These are phyloP conservation scores for Zaprionus kolodkinae DNA, from an alignment of 1,140 invertebrate species.

Conservation along the genomic window DNA sequence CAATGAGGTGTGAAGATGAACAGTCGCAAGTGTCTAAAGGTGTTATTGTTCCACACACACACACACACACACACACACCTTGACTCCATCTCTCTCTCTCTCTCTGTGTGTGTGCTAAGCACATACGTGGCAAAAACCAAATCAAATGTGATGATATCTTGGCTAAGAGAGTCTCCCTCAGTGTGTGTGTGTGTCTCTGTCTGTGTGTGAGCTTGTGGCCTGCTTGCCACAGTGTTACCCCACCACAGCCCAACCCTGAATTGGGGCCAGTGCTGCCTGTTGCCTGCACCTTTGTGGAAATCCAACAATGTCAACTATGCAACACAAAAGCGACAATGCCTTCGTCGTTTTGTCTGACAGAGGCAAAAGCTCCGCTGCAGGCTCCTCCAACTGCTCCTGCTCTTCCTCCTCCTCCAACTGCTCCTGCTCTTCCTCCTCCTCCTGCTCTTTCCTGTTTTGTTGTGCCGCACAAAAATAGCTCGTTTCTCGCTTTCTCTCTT, in stretches of 20 bases:
- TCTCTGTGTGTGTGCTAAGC: conserved; percentile 49
- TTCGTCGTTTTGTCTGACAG: conserved; percentile 73
- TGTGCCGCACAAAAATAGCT: conserved; percentile 19
- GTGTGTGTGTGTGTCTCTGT: conserved; percentile 5
- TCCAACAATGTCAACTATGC: conserved; percentile 82
- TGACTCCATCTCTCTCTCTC: background rate
- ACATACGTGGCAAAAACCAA: conserved; percentile 73
- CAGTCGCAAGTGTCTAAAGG: conserved; percentile 76
- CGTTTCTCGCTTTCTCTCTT: conserved; percentile 29
- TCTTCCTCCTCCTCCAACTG: background rate
- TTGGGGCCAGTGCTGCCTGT: conserved; percentile 26
- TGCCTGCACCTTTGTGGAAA: conserved; percentile 77
- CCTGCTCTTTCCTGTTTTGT: conserved; percentile 15
- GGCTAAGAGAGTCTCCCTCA: conserved; percentile 5
- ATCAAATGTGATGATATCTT: conserved; percentile 71
- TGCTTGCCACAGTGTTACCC: conserved; percentile 33
- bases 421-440: background rate
- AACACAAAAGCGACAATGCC: conserved; percentile 80
- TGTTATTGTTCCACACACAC: conserved; percentile 61
- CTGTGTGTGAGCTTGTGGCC: conserved; percentile 34
- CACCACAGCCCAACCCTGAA: background rate
- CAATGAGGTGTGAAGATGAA: conserved; percentile 82
- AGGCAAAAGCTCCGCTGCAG: conserved; percentile 28
- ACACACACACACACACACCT: conserved; percentile 29
- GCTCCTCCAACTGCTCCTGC: no score